phyloP scores from a whole-genome alignment of 2,113 vertebrate genomes.

The Cololabis saira region DNA sequence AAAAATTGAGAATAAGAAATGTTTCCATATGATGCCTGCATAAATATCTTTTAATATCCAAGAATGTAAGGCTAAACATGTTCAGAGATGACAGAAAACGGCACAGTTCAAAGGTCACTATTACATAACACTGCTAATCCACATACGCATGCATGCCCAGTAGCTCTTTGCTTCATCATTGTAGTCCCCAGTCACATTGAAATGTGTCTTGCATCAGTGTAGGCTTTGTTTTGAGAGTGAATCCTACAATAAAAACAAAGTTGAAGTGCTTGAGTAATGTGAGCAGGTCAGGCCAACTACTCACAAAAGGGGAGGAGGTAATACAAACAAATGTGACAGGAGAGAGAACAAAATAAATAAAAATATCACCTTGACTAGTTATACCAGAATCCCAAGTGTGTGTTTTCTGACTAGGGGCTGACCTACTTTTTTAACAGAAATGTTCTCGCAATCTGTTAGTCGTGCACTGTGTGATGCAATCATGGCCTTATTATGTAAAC shows the following conservation, averaged over 20 bases:
- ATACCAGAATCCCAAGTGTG: slow-evolving; percentile 6
- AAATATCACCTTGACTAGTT: background rate
- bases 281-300: slow-evolving; percentile 1
- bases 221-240: background rate
- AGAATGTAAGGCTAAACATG: no score
- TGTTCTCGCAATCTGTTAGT: slow-evolving; percentile 21
- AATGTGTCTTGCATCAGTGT: background rate
- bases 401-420: slow-evolving; percentile 26
- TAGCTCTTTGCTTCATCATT: slow-evolving; percentile 8
- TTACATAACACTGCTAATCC: slow-evolving; percentile 61
- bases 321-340: background rate
- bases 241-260: background rate
- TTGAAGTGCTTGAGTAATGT: background rate
- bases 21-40: no score
- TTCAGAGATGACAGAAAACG: no score
- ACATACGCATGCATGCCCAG: slow-evolving; percentile 29
- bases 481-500: slow-evolving; percentile 48
- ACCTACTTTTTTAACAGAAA: slow-evolving; percentile 33
- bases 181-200: background rate
- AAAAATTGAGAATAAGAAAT: no score
- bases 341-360: background rate
- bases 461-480: slow-evolving; percentile 29
- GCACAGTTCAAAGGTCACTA: background rate
- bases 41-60: no score
- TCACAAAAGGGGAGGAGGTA: background rate